Conservation (phyloP, 2,113 vertebrate genomes). For the Phalacrocorax carbo region DNA sequence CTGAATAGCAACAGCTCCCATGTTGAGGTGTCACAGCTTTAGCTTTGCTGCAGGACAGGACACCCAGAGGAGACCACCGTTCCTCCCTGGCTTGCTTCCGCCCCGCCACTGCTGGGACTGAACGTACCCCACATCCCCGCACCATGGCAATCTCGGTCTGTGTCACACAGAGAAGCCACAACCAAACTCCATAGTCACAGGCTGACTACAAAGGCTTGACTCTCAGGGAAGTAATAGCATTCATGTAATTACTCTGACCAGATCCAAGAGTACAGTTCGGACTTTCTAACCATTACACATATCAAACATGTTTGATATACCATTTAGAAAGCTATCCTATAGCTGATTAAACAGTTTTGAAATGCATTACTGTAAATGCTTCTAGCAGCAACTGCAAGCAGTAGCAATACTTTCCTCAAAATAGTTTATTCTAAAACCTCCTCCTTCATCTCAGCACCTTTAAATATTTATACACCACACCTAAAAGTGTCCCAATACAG, state of each 20-base stretch:
- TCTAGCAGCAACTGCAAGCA: not conserved
- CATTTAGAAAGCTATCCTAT: not conserved
- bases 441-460: not conserved
- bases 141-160: not conserved
- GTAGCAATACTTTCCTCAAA: not conserved
- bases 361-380: not conserved
- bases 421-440: not conserved
- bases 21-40: not conserved
- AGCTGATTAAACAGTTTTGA: not conserved
- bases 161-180: not conserved
- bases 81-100: not conserved
- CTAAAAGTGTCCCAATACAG: not conserved
- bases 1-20: not conserved
- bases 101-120: not conserved
- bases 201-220: not conserved
- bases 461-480: not conserved
- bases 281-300: not conserved
- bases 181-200: not conserved
- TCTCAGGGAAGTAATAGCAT: not conserved
- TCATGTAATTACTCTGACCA: not conserved
- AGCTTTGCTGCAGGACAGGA: not conserved
- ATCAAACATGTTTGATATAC: not conserved
- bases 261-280: not conserved
- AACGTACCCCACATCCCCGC: accelerated
- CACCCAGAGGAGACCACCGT: not conserved